These are phyloP conservation scores for Apotomis betuletana DNA, from an alignment of 2,888 invertebrate genomes.

Conservation along the genomic window DNA sequence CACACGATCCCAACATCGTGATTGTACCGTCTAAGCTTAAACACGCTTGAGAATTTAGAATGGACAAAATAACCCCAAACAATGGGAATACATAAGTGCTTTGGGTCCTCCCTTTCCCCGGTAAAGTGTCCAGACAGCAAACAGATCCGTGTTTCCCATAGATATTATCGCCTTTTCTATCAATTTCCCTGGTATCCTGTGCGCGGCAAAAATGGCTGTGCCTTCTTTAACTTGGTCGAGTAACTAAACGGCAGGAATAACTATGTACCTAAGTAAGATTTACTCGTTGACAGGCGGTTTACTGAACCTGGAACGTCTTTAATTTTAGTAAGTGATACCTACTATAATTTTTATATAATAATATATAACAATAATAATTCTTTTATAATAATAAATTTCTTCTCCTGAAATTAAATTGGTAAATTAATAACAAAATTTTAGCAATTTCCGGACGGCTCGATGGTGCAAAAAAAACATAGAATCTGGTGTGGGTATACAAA, in stretches of 20 bases:
- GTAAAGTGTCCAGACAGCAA: constrained; percentile 47
- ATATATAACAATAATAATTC: too few species aligned
- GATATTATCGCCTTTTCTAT: constrained; percentile 53
- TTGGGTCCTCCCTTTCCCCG: constrained; percentile 49
- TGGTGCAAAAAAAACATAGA: too few species aligned
- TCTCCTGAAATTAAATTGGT: too few species aligned
- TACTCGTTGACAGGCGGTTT: too few species aligned
- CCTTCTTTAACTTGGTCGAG: constrained; percentile 43
- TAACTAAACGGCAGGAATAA: neutral
- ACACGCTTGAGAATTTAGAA: constrained; percentile 35
- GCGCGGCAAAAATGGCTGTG: constrained; percentile 50
- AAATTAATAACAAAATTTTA: too few species aligned
- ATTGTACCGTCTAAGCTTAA: constrained; percentile 14
- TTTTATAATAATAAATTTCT: too few species aligned
- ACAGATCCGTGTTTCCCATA: constrained; percentile 44
- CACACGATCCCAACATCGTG: constrained; percentile 6
- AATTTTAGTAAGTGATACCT: too few species aligned
- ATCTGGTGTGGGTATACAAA: too few species aligned
- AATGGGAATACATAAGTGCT: constrained; percentile 33
- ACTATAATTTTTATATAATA: too few species aligned
- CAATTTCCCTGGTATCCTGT: constrained; percentile 36
- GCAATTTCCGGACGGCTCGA: too few species aligned
- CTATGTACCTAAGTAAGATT: too few species aligned
- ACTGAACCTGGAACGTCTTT: too few species aligned
- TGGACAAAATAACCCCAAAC: constrained; percentile 40